Evolutionary conservation across 2,797 vertebrate species (phyloP).

Genomic region (Peromyscus melanophrys): DNA sequence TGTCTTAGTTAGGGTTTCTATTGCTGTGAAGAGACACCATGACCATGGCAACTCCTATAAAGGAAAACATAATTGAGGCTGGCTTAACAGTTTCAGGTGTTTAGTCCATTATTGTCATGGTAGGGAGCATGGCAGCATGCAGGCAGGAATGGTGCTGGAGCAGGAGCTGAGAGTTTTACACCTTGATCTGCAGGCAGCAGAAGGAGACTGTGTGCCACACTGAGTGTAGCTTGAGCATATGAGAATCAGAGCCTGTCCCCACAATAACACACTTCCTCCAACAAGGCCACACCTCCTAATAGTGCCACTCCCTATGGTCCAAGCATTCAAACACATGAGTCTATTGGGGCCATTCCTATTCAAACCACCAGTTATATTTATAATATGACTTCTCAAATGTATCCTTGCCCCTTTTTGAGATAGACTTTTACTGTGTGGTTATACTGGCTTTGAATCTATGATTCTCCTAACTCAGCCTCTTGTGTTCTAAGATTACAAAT

Average conservation of each 20-base stretch:
- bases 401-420: neutral
- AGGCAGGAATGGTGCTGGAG: neutral
- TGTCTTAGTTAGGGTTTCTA: neutral
- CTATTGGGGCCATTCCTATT: neutral
- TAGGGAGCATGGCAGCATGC: neutral
- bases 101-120: neutral
- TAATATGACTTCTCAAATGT: neutral
- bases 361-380: neutral
- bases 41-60: neutral
- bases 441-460: neutral
- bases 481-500: neutral
- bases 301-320: neutral
- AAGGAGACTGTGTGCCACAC: neutral
- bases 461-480: neutral
- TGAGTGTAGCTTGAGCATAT: neutral
- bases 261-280: neutral
- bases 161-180: neutral
- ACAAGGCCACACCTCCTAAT: neutral
- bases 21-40: neutral
- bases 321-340: neutral
- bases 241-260: neutral
- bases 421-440: neutral
- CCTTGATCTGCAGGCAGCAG: neutral
- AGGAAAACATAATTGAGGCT: neutral
- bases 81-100: neutral